Percentiles rank a stretch among this genome's conserved stretches.
phyloP scores from a whole-genome alignment of 2,888 invertebrate genomes.

The Rhamphomyia laevipes region DNA sequence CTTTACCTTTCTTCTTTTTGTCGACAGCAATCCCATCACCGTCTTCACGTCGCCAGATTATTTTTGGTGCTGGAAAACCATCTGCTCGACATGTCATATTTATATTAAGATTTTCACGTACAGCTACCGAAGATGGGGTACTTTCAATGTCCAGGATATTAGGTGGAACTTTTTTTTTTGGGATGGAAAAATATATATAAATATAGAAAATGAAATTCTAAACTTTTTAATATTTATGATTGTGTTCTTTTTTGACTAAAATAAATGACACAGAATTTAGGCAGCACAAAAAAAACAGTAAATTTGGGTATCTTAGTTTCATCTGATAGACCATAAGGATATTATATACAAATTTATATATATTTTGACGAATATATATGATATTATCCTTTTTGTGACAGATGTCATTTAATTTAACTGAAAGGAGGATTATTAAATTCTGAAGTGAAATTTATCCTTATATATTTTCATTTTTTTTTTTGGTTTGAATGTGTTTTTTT shows the following conservation, averaged over 20 bases:
- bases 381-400: constrained; percentile 1
- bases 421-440: constrained; percentile 1
- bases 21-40: constrained; percentile 77
- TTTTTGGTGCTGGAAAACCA: constrained; percentile 82
- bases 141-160: constrained; percentile 84
- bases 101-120: constrained; percentile 88
- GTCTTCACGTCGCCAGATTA: constrained; percentile 89
- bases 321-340: too few relatives aligned
- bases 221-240: background rate
- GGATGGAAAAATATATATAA: constrained; percentile 21
- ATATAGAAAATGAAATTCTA: constrained; percentile 11
- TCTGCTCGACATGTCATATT: constrained; percentile 83
- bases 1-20: constrained; percentile 73
- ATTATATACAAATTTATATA: background rate
- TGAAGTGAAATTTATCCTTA: background rate
- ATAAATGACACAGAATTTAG: background rate
- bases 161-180: constrained; percentile 62
- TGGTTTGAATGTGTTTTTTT: background rate
- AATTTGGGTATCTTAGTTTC: too few relatives aligned
- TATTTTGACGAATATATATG: background rate
- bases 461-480: background rate
- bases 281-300: background rate
- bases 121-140: constrained; percentile 82
- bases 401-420: constrained; percentile 5
- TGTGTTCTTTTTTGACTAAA: background rate